Percentiles rank a stretch among this genome's conserved stretches.
Conservation (phyloP, 2,797 vertebrate genomes). For the Microctenopoma steveboyesi region DNA sequence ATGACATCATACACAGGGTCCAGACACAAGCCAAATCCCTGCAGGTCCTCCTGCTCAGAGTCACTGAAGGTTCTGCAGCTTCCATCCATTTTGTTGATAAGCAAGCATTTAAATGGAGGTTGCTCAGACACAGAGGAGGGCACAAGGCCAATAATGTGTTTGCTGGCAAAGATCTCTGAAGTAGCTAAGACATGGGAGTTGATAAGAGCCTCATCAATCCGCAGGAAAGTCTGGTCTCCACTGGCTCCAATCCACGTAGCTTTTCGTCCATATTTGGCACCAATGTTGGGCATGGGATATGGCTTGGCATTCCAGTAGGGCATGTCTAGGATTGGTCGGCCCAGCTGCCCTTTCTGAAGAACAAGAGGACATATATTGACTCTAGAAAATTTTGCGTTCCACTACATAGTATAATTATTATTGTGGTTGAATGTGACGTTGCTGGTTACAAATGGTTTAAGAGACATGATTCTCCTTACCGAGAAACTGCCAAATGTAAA, state of each 20-base stretch:
- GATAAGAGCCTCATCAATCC: constrained; percentile 98
- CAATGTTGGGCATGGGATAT: constrained; percentile 98
- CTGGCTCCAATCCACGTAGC: constrained; percentile 99
- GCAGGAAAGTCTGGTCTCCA: constrained; percentile 96
- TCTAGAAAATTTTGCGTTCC: neutral
- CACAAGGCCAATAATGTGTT: constrained; percentile 97
- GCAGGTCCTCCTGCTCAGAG: constrained; percentile 98
- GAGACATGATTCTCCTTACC: constrained; percentile 82
- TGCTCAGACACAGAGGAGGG: constrained; percentile 95
- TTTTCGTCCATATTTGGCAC: constrained; percentile 96
- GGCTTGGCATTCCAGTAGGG: constrained; percentile 99
- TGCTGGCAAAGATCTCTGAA: constrained; percentile 99
- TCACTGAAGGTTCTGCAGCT: constrained; percentile 99
- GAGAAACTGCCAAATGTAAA: constrained; percentile 99
- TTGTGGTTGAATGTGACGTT: neutral
- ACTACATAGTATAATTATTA: too few relatives aligned
- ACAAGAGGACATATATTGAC: constrained; percentile 6
- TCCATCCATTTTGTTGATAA: constrained; percentile 99
- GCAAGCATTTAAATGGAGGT: constrained; percentile 97
- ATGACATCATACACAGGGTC: constrained; percentile 99
- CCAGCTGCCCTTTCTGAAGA: constrained; percentile 95
- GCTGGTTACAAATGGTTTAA: neutral
- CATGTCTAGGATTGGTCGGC: constrained; percentile 96
- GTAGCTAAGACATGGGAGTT: constrained; percentile 98
- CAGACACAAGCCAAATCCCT: constrained; percentile 96